These are phyloP conservation scores for Cyprinella venusta DNA, from an alignment of 2,797 vertebrate genomes.

Conservation along the genomic window DNA sequence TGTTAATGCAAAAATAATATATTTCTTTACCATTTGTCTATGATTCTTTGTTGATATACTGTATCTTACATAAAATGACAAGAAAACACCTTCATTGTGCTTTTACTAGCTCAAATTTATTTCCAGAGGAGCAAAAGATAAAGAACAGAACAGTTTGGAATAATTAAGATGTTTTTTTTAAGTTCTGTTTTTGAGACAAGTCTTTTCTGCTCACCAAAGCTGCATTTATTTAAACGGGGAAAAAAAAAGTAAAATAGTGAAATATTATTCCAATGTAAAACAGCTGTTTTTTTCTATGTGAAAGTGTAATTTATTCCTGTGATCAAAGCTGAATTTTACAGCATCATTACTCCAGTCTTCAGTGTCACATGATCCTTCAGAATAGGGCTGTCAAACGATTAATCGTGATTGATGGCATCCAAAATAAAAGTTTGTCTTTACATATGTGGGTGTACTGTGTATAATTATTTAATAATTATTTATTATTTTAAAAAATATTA, in stretches of 20 bases:
- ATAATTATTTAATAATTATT: no score
- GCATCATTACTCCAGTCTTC: no score
- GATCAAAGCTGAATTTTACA: no score
- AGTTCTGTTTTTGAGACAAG: neutral
- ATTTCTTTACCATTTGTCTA: constrained; percentile 22
- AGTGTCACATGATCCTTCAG: no score
- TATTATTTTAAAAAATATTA: no score
- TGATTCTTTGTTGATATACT: neutral
- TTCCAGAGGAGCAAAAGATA: neutral
- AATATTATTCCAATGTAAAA: neutral
- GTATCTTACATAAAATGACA: neutral
- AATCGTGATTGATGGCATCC: no score
- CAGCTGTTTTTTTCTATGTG: neutral
- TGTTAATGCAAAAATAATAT: neutral
- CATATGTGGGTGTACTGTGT: no score
- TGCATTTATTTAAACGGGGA: neutral
- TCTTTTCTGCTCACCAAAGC: neutral
- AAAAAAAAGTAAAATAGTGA: neutral
- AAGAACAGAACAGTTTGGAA: neutral
- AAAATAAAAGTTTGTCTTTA: no score
- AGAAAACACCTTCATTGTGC: neutral
- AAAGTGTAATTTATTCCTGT: no score
- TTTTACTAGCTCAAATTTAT: neutral
- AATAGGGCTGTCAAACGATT: no score
- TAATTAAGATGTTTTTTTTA: neutral